Base-by-base conservation (phyloP, 2,888 invertebrate species). In the Volucella bombylans region DNA sequence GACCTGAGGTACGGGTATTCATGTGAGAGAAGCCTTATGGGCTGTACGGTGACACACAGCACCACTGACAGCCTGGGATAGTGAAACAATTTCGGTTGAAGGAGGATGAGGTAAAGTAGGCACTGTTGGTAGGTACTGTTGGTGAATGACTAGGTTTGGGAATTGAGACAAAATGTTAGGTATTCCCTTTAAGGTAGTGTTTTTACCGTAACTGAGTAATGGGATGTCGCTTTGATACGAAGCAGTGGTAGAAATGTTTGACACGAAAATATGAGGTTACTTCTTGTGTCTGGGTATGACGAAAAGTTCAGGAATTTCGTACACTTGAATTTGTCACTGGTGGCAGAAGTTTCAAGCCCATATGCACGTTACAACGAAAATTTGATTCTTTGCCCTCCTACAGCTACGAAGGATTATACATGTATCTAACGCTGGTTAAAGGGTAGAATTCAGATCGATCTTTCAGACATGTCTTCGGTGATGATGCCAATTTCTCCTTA, bases 141-240 rank as follows among this genome's bases (percentile, higher is more conserved):
- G 52, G 14, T n/a, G 23, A 23, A 31, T 65, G 50, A 64, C 64
- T 72, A 49, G 65, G 50, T 45, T 74, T 45, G 54, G 65, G 64
- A 71, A 59, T 43, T 14, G 49, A 73, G 39, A 61, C 74, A 50
- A 68, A 62, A 62, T 38, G 59, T 31, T 54, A 49, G 50, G 38
- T 45, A 18, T 74, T 67, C 61, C 74, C 68, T 74, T 80, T 69
- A 76, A 74, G 80, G 80, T 38, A 41, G 31, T 23, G n/a, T 39
- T 49, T 59, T 50, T 83, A 80, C 83, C 74, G 80, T 80, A 80
- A 65, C 55, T 10, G 43, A 78, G 62, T 78, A 43, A 54, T 54
- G 57, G 45, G 57, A 57, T 52, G 15, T 55, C 18, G 15, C 41
- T 68, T 57, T 39, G 50, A 41, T 57, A 71, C 23, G 8, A 47